Conservation (phyloP, 2,888 invertebrate genomes). For the Heliconius sara region DNA sequence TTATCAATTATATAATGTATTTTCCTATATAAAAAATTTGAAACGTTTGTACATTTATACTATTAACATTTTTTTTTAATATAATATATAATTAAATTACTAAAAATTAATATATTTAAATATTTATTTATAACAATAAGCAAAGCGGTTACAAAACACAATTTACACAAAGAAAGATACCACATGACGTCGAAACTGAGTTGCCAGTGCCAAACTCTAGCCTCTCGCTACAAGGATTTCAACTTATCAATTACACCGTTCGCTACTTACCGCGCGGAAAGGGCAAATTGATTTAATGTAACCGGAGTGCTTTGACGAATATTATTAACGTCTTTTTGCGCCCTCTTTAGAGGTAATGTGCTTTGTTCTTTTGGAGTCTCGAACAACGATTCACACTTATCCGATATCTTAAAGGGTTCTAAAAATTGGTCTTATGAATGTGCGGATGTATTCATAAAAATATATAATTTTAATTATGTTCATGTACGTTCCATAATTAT, state of each 20-base stretch:
- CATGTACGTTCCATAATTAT: neutral
- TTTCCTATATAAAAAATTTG: neutral
- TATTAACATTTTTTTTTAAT: neutral
- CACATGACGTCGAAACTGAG: conserved; percentile 47
- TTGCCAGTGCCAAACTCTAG: conserved; percentile 77
- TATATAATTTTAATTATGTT: neutral
- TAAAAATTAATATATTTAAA: neutral
- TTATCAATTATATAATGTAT: conserved; percentile 33
- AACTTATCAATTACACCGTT: conserved; percentile 85
- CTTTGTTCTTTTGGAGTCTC: conserved; percentile 81
- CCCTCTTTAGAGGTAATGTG: conserved; percentile 77
- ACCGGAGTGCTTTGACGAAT: conserved; percentile 85
- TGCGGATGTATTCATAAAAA: neutral
- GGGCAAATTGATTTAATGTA: conserved; percentile 85
- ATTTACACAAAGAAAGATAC: conserved; percentile 46
- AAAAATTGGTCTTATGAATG: conserved; percentile 9
- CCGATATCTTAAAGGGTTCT: conserved; percentile 55
- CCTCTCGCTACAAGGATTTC: conserved; percentile 82
- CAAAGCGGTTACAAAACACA: conserved; percentile 35
- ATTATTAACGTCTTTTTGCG: conserved; percentile 84
- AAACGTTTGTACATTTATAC: neutral
- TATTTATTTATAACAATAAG: conserved; percentile 7
- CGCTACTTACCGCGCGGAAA: conserved; percentile 84
- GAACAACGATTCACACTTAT: conserved; percentile 82
- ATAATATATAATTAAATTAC: neutral